Evolutionary conservation across 2,113 vertebrate genomes (phyloP), one percentile per base, ranked within the genome.

Genomic region (Dicaeum eximium): DNA sequence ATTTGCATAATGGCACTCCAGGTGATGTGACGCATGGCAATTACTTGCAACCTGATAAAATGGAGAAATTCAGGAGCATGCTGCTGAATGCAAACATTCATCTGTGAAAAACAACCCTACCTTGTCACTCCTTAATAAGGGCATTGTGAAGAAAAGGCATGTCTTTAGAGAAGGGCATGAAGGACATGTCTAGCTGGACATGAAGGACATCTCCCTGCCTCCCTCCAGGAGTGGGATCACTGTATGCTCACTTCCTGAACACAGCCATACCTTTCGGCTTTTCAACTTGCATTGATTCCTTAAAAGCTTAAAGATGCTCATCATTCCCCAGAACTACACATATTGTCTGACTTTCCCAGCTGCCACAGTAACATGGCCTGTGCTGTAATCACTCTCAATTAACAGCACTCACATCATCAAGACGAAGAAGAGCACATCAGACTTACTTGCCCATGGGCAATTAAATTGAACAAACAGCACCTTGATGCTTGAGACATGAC

Each of bases 1-100:
- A 97, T 98, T 93, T 98, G 88, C 96, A 97, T 98, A 97, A 96
- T 96, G 77, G 93, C 90, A 93, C 93, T 97, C 89, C 77, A 97
- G 97, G 96, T 97, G 94, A 97, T 91, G 92, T 1, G 38, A 95
- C 0, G 77, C 94, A 86, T 96, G 54, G 66, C 94, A 97, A 98
- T 97, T 93, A 86, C 62, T 92, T 78, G 35, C 89, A 97, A 90
- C 69, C 73, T 54, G 83, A 96, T 93, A 96, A 93, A 97, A 88
- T 31, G 24, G 87, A 91, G 85, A 80, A 88, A 95, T 91, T 92
- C 50, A 85, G 56, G 57, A 87, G 54, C 54, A 58, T 65, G 40
- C 14, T 94, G 54, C 77, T 67, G 85, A 81, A 61, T 78, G 57
- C 66, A 91, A 61, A 92, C 61, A 50, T 80, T 60, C 23, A 91